Evolutionary conservation across 2,797 vertebrate species (phyloP).

Genomic region (Enteromius viviparus): DNA sequence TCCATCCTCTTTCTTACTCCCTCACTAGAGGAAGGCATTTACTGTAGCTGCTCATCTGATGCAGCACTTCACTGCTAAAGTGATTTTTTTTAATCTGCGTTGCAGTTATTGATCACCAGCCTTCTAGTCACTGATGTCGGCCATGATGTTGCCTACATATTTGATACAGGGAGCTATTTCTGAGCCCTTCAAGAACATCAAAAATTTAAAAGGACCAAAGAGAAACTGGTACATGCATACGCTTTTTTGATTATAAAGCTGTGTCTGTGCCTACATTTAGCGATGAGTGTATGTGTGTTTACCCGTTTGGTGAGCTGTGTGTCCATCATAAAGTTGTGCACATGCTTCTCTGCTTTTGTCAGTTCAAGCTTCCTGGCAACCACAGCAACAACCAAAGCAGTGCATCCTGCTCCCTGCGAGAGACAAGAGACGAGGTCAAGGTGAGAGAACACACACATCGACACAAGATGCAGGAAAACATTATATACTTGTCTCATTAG

Average conservation of each 20-base stretch:
- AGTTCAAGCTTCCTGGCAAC: slow-evolving; percentile 98
- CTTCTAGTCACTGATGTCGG: slow-evolving; percentile 59
- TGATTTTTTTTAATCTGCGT: slow-evolving; percentile 58
- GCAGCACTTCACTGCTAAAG: slow-evolving; percentile 10
- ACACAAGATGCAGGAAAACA: slow-evolving; percentile 62
- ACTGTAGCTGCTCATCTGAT: slow-evolving; percentile 23
- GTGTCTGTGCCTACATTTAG: slow-evolving; percentile 55
- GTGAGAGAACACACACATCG: neutral
- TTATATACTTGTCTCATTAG: slow-evolving; percentile 65
- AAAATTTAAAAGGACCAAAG: slow-evolving; percentile 76
- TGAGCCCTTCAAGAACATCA: slow-evolving; percentile 80
- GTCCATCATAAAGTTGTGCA: slow-evolving; percentile 99
- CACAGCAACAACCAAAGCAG: slow-evolving; percentile 95
- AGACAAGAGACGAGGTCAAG: slow-evolving; percentile 54
- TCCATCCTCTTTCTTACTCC: neutral
- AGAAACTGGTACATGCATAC: slow-evolving; percentile 20
- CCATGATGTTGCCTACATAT: slow-evolving; percentile 79
- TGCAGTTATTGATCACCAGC: slow-evolving; percentile 72
- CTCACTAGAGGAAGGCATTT: slow-evolving; percentile 35
- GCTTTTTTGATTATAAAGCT: slow-evolving; percentile 12
- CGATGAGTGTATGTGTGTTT: slow-evolving; percentile 63
- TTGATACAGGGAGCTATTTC: slow-evolving; percentile 83
- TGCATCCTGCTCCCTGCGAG: slow-evolving; percentile 90
- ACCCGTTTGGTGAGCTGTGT: slow-evolving; percentile 98
- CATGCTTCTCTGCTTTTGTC: slow-evolving; percentile 97